phyloP scores from a whole-genome alignment of 2,797 vertebrate species.

The Takifugu rubripes region DNA sequence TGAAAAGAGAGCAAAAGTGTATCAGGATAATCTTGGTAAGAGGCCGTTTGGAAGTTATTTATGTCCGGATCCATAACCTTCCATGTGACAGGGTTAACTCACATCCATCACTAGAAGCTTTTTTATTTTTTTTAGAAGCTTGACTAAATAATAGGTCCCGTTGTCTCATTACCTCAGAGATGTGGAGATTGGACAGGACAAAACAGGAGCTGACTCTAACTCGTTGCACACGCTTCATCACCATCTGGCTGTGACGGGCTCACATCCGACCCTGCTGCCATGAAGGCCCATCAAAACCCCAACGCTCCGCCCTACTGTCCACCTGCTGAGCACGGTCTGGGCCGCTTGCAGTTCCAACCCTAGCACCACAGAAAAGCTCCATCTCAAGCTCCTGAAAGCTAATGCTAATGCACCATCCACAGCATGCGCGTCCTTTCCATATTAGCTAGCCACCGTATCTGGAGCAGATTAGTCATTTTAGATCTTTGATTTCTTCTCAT shows the following conservation, averaged over 20 bases:
- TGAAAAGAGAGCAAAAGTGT: constrained; percentile 9
- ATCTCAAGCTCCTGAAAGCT: no score
- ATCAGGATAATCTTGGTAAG: constrained; percentile 33
- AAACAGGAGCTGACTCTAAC: constrained; percentile 16
- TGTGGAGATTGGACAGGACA: constrained; percentile 13
- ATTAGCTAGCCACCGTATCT: no score
- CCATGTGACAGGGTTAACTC: constrained; percentile 50
- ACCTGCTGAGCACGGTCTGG: no score
- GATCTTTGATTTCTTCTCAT: no score
- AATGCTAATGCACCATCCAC: no score
- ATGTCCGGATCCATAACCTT: constrained; percentile 57
- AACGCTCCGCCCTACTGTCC: no score
- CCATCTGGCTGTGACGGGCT: not conserved
- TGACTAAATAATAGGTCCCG: constrained; percentile 48
- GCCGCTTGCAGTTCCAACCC: no score
- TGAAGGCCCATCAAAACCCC: no score
- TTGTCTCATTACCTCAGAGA: constrained; percentile 37
- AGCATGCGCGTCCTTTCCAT: no score
- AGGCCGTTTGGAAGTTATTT: constrained; percentile 60
- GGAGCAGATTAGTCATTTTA: no score
- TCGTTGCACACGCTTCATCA: constrained; percentile 7
- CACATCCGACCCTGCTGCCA: no score
- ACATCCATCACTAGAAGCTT: constrained; percentile 55
- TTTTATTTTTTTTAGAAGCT: constrained; percentile 4
- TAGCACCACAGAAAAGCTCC: no score